Percentiles rank a stretch among this genome's conserved stretches.
Conservation (phyloP, 2,888 invertebrate genomes). For the Bellardia pandia region DNA sequence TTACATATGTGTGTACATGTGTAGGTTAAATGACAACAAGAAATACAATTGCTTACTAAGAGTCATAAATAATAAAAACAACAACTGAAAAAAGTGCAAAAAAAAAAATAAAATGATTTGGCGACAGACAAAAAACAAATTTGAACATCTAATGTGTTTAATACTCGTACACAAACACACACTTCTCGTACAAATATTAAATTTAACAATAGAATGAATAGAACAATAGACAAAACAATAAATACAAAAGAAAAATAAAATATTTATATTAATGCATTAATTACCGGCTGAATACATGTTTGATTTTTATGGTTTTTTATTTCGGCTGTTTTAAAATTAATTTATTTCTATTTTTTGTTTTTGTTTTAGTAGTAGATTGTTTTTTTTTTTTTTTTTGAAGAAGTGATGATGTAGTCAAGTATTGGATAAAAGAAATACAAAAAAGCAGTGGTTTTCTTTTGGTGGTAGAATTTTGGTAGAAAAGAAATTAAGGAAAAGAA, state of each 20-base stretch:
- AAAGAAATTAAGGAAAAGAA: conserved; percentile 35
- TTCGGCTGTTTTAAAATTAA: conserved; percentile 53
- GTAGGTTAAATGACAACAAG: background rate
- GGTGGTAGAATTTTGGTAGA: conserved; percentile 43
- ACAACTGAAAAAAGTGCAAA: conserved; percentile 33
- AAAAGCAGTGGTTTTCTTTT: conserved; percentile 53
- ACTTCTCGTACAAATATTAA: conserved; percentile 10
- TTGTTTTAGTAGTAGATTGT: conserved; percentile 22
- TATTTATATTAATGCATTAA: conserved; percentile 73
- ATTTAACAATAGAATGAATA: conserved; percentile 12
- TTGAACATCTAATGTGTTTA: conserved; percentile 35
- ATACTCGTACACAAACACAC: conserved; percentile 9
- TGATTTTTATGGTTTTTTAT: conserved; percentile 31
- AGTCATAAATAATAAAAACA: conserved; percentile 32
- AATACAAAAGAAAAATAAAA: conserved; percentile 26
- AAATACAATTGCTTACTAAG: conserved; percentile 24
- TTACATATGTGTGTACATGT: too few species aligned
- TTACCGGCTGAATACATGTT: conserved; percentile 82
- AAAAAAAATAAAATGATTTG: conserved; percentile 9
- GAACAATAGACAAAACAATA: conserved; percentile 35
- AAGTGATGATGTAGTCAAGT: conserved; percentile 66
- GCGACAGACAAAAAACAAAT: conserved; percentile 39
- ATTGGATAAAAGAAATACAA: conserved; percentile 39
- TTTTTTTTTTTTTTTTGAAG: background rate
- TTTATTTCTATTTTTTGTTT: conserved; percentile 31